Evolutionary conservation across 2,113 vertebrate species (phyloP).

Genomic region (Phocoena sinus): DNA sequence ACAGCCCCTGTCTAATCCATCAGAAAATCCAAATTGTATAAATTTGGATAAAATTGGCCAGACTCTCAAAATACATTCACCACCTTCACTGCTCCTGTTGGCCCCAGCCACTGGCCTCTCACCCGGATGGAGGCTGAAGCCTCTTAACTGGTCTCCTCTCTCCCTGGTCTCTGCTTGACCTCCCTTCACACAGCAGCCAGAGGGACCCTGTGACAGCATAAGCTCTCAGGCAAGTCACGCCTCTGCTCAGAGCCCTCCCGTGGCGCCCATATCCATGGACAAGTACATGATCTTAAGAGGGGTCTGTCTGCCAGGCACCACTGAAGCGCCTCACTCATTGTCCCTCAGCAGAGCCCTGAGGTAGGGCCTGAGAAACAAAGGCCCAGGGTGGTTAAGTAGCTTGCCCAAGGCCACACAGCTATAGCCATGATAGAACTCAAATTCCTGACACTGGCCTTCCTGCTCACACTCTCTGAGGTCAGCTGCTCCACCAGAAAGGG

Average conservation of each 20-base stretch:
- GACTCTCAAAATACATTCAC: fast-evolving
- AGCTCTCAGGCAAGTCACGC: too few species aligned
- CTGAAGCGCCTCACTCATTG: neutral
- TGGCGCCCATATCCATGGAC: too few species aligned
- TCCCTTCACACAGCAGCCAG: neutral
- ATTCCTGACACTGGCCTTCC: neutral
- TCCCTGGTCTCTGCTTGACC: neutral
- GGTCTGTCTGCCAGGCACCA: too few species aligned
- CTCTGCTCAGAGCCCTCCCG: neutral
- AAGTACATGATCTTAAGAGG: neutral
- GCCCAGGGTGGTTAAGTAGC: neutral
- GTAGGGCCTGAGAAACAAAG: neutral
- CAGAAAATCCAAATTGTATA: neutral
- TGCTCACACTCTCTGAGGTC: neutral
- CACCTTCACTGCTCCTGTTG: fast-evolving
- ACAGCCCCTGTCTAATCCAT: neutral
- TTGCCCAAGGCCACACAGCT: neutral
- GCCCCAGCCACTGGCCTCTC: neutral
- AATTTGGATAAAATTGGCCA: too few species aligned
- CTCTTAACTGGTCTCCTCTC: neutral
- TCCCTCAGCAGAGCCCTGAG: neutral
- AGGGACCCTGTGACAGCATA: neutral
- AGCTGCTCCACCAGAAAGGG: neutral
- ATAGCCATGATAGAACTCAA: neutral
- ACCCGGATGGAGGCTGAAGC: neutral